Base-by-base conservation (phyloP, 2,888 invertebrate species). In the Stegana nigrithorax region DNA sequence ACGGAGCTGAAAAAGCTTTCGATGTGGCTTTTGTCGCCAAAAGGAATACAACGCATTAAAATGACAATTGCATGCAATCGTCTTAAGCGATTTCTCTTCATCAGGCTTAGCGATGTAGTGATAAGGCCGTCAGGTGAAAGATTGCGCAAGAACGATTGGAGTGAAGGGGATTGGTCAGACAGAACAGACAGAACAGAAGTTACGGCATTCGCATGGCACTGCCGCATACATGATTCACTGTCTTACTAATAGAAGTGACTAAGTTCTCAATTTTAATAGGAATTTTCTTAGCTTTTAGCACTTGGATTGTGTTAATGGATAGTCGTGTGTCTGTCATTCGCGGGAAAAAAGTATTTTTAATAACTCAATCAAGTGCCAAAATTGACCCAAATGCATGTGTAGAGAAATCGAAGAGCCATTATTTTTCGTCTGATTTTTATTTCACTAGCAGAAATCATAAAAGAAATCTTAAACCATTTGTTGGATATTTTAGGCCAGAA, bases 311-410 rank as follows among this genome's bases (percentile, higher is more conserved):
- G n/a, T n/a, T n/a, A n/a, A n/a, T n/a, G n/a, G n/a, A n/a, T n/a
- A n/a, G n/a, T n/a, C n/a, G n/a, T n/a, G n/a, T n/a, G n/a, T n/a
- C n/a, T n/a, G n/a, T n/a, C n/a, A n/a, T n/a, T n/a, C n/a, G n/a
- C n/a, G n/a, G n/a, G n/a, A n/a, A n/a, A n/a, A n/a, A n/a, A n/a
- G 7, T 42, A 42, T n/a, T 14, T 42, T 42, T 14, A 42, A 42
- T 21, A n/a, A 27, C 19, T 17, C 17, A 60, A 60, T 51, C 59
- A 51, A 29, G 19, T 42, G 59, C 59, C 51, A 60, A 60, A 60
- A 51, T 42, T 51, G 51, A 60, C 51, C 59, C 51, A 50, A 60
- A 25, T 19, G 23, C n/a, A 21, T 29, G 12, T 21, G 25, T 10
- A 17, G 14, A 44, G 42, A 39, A 23, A 25, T n/a, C 29, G 36